Percentiles rank a stretch among this genome's conserved stretches.
Conservation (phyloP, 2,888 invertebrate species). For the Alloplasta piceator region DNA sequence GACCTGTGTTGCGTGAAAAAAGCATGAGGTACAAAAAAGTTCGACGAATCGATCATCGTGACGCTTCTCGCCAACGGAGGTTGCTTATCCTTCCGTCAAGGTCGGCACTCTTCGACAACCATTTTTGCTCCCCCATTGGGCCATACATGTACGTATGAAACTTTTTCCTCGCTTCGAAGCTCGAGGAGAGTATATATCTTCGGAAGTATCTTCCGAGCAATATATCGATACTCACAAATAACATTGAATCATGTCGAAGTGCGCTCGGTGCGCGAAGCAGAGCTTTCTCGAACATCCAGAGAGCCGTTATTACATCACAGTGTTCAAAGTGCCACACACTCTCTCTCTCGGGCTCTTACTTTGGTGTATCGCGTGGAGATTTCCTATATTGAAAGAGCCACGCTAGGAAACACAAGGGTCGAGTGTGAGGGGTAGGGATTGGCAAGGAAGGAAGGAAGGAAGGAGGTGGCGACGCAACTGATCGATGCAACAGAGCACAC, state of each 20-base stretch:
- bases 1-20: no score
- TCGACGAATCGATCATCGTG: slow-evolving; percentile 43
- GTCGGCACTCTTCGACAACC: slow-evolving; percentile 26
- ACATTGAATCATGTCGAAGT: slow-evolving; percentile 26
- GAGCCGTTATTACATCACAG: slow-evolving; percentile 27
- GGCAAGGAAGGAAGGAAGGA: slow-evolving; percentile 69
- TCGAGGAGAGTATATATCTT: not conserved
- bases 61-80: slow-evolving; percentile 6
- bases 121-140: slow-evolving; percentile 16
- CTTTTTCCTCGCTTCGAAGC: slow-evolving; percentile 17
- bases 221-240: slow-evolving; percentile 45
- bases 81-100: slow-evolving; percentile 51
- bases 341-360: slow-evolving; percentile 2
- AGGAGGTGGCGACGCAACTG: slow-evolving; percentile 79
- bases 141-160: slow-evolving; percentile 31
- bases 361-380: not conserved
- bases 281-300: slow-evolving; percentile 7
- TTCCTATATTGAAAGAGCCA: slow-evolving; percentile 7
- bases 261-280: not conserved
- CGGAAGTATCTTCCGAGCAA: slow-evolving; percentile 8
- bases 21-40: not conserved
- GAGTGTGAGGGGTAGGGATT: slow-evolving; percentile 60
- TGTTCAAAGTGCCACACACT: not conserved
- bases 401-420: slow-evolving; percentile 2
- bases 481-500: slow-evolving; percentile 81